These are phyloP conservation scores for Colossoma macropomum DNA, from an alignment of 2,113 vertebrate species.

Conservation along the genomic window DNA sequence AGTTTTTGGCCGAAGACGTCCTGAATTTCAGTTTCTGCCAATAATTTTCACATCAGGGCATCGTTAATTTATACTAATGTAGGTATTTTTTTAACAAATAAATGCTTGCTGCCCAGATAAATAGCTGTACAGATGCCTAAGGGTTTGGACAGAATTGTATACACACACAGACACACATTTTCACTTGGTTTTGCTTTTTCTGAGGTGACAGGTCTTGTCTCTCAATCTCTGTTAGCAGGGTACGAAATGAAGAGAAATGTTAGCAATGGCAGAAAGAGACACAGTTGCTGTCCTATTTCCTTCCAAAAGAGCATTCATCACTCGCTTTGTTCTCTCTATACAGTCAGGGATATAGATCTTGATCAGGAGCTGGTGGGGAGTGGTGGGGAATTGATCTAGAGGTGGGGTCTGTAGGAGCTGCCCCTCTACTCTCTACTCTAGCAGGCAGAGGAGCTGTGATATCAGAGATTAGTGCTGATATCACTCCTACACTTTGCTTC, in stretches of 20 bases:
- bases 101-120: too few relatives aligned
- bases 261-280: conserved; percentile 16
- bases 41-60: too few relatives aligned
- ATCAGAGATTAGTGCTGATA: neutral
- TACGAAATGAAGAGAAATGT: conserved; percentile 44
- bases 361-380: conserved; percentile 39
- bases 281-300: conserved; percentile 15
- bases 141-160: neutral
- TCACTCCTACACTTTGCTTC: neutral
- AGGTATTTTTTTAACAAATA: too few relatives aligned
- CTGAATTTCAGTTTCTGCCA: too few relatives aligned
- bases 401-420: neutral
- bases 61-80: too few relatives aligned
- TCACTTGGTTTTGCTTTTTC: neutral
- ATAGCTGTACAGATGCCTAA: too few relatives aligned
- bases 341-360: conserved; percentile 42
- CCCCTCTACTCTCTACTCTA: conserved; percentile 2
- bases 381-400: conserved; percentile 40
- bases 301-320: conserved; percentile 34
- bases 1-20: too few relatives aligned
- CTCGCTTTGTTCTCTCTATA: conserved; percentile 30
- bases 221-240: conserved; percentile 19
- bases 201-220: conserved; percentile 29
- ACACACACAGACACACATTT: neutral
- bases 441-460: conserved; percentile 24